Conservation (phyloP, 1,140 invertebrate genomes). For the Platorchestia sp. region DNA sequence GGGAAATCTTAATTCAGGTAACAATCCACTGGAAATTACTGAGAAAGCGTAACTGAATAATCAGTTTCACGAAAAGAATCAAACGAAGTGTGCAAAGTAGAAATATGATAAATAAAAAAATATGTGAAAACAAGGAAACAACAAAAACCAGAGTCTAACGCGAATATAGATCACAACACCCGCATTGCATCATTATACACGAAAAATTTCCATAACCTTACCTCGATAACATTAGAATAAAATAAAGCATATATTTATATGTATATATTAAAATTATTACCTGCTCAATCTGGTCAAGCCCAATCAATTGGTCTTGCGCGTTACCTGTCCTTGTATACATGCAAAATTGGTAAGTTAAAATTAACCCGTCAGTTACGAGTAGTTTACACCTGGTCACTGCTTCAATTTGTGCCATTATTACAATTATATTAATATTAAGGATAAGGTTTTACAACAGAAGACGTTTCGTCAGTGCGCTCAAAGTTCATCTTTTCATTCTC, state of each 20-base stretch:
- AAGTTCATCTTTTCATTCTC: neutral
- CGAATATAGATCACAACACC: conserved; percentile 40
- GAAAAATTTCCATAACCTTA: conserved; percentile 15
- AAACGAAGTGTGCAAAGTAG: neutral
- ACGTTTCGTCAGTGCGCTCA: too few species aligned
- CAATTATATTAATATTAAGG: too few species aligned
- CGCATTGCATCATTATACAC: conserved; percentile 54
- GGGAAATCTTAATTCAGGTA: neutral
- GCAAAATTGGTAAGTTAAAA: neutral
- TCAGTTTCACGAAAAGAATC: neutral
- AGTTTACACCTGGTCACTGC: neutral
- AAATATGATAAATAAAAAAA: neutral
- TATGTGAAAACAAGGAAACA: neutral
- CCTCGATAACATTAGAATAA: conserved; percentile 26
- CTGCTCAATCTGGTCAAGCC: conserved; percentile 24
- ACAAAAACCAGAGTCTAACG: conserved; percentile 33
- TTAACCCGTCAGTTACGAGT: neutral
- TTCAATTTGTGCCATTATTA: neutral
- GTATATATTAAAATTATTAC: conserved; percentile 52
- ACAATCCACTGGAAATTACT: neutral
- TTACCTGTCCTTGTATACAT: conserved; percentile 54
- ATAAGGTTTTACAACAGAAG: too few species aligned
- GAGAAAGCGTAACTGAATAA: neutral
- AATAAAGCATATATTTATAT: conserved; percentile 37
- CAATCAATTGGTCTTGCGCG: conserved; percentile 9